Percentiles rank a stretch among this genome's conserved stretches.
Evolutionary conservation across 2,888 invertebrate species (phyloP).

Genomic region (Harpalus rufipes): DNA sequence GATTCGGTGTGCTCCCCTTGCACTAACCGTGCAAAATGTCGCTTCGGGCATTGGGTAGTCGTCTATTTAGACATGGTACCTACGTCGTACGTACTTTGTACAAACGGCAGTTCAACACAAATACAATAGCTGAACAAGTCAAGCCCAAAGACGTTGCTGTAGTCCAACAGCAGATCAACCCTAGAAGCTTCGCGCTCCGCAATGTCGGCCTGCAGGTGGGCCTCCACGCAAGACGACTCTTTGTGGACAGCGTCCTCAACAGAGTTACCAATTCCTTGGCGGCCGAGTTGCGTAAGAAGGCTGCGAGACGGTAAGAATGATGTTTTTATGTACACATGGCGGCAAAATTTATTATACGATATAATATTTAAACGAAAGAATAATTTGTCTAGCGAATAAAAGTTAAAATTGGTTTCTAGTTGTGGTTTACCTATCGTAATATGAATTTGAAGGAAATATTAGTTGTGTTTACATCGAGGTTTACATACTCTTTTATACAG

Average conservation of each 20-base stretch:
- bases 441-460: too few relatives aligned
- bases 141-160: slow-evolving; percentile 72
- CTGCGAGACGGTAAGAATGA: slow-evolving; percentile 79
- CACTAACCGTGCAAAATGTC: slow-evolving; percentile 77
- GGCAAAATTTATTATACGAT: too few relatives aligned
- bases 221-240: slow-evolving; percentile 82
- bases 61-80: slow-evolving; percentile 82
- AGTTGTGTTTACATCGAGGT: too few relatives aligned
- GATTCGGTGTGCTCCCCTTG: slow-evolving; percentile 21
- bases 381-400: too few relatives aligned
- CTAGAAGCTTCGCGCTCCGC: slow-evolving; percentile 74
- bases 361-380: too few relatives aligned
- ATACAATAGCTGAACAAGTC: slow-evolving; percentile 76
- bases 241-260: slow-evolving; percentile 85
- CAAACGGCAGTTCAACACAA: slow-evolving; percentile 79
- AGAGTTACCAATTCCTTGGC: slow-evolving; percentile 84
- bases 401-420: too few relatives aligned
- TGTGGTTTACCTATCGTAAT: too few relatives aligned
- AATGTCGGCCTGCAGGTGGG: slow-evolving; percentile 80
- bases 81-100: slow-evolving; percentile 78
- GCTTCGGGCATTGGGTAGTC: slow-evolving; percentile 79
- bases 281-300: slow-evolving; percentile 81
- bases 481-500: too few relatives aligned
- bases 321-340: too few relatives aligned
- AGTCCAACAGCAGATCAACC: slow-evolving; percentile 71